phyloP scores from a whole-genome alignment of 2,888 invertebrate species.

The Agrochola litura region DNA sequence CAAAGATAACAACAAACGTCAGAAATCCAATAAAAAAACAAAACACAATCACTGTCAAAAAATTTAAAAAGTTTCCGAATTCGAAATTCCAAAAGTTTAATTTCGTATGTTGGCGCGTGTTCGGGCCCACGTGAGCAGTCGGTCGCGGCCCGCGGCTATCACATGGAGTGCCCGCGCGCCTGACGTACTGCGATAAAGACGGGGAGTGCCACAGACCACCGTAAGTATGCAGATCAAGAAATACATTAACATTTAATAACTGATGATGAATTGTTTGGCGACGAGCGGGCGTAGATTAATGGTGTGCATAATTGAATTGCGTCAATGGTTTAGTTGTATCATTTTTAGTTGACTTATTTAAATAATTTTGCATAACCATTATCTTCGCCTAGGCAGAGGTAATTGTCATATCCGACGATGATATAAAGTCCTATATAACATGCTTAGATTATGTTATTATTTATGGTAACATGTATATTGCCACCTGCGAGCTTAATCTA shows the following conservation, averaged over 20 bases:
- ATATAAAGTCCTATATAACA: neutral
- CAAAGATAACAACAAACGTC: slow-evolving; percentile 5
- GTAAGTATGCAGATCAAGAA: slow-evolving; percentile 69
- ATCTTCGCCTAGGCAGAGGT: neutral
- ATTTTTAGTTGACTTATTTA: slow-evolving; percentile 42
- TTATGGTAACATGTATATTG: neutral
- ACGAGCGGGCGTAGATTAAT: slow-evolving; percentile 44
- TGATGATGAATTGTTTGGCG: slow-evolving; percentile 43
- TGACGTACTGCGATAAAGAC: slow-evolving; percentile 82
- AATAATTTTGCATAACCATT: slow-evolving; percentile 43
- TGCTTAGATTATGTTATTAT: neutral
- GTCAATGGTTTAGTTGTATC: slow-evolving; percentile 34
- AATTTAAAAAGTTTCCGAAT: slow-evolving; percentile 41
- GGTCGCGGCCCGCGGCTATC: slow-evolving; percentile 86
- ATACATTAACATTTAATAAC: slow-evolving; percentile 60
- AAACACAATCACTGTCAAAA: slow-evolving; percentile 60
- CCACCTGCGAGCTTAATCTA: neutral
- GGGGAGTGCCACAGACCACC: slow-evolving; percentile 79
- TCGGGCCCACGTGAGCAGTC: slow-evolving; percentile 62
- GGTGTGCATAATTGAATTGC: slow-evolving; percentile 52
- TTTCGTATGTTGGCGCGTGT: slow-evolving; percentile 77
- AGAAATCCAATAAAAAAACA: slow-evolving; percentile 24
- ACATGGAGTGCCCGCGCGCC: slow-evolving; percentile 85
- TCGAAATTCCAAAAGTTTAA: slow-evolving; percentile 70
- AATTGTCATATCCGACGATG: slow-evolving; percentile 8